A percentile compares a stretch with the other conserved stretches of the same genome.
phyloP scores from a whole-genome alignment of 2,113 vertebrate genomes.

The Chrysemys picta region DNA sequence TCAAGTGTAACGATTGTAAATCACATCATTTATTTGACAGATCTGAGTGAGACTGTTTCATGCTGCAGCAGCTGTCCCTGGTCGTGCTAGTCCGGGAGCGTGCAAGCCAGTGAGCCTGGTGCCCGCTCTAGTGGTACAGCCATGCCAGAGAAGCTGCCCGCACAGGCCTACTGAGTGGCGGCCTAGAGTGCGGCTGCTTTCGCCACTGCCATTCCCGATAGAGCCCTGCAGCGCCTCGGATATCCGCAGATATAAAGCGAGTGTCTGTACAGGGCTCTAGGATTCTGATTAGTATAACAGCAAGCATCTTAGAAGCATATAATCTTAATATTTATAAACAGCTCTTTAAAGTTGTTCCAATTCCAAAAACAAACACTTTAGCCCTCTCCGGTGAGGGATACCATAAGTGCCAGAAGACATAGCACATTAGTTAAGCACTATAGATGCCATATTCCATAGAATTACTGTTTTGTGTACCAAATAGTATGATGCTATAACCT shows the following conservation, averaged over 20 bases:
- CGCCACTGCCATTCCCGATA: too few species aligned
- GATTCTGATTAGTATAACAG: background rate
- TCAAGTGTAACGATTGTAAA: background rate
- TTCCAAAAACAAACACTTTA: background rate
- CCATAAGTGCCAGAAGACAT: background rate
- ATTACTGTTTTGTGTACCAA: background rate
- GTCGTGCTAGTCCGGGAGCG: too few species aligned
- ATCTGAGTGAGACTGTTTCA: background rate
- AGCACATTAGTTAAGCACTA: background rate
- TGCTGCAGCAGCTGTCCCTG: background rate
- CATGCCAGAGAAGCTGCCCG: too few species aligned
- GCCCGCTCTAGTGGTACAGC: too few species aligned
- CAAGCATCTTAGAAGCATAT: background rate
- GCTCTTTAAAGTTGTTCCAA: background rate
- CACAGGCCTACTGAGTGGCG: too few species aligned
- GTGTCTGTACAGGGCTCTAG: background rate
- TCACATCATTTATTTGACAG: background rate
- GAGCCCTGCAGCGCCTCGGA: too few species aligned
- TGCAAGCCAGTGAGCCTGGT: too few species aligned
- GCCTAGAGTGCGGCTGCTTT: too few species aligned
- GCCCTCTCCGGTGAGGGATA: background rate
- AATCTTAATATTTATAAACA: background rate
- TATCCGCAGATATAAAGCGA: too few species aligned
- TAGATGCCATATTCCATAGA: background rate
- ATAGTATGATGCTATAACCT: background rate